Base-by-base conservation (phyloP, 2,113 vertebrate species). In the Chaetops frenatus region DNA sequence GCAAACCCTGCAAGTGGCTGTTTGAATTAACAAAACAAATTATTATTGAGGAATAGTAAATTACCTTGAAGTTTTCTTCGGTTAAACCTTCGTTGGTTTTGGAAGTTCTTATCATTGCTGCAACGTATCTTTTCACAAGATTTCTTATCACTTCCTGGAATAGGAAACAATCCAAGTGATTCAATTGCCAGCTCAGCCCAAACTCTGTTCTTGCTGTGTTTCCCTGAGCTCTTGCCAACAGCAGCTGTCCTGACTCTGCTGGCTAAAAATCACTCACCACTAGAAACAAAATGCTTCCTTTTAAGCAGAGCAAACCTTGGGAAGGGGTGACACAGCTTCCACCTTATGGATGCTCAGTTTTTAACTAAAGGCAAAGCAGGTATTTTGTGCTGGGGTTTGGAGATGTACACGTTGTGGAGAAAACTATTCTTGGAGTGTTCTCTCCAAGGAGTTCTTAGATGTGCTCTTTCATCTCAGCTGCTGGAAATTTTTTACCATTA, bases 11-110 rank as follows among this genome's bases (percentile, higher is more conserved):
- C 33, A 47, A 72, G 65, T 7, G 31, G 42, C 51, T 44, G 31
- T 45, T 77, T 54, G 57, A 67, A 51, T 71, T 44, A 33, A 42
- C n/a, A 27, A 17, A 81, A n/a, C 33, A 33, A 44, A 54, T 54
- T 35, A 57, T 45, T 69, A n/a, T 9, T 51, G 62, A 35, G 27
- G 47, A 90, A 51, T 31, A 81, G 64, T 15, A 67, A 76, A 65
- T 96, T 96, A 99, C 99, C 99, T 99, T 99, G 79, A 99, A 99
- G 89, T 99, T 99, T 96, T 99, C 99, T 97, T 99, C 99, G 6
- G 99, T 99, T 94, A 99, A 97, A 9, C 99, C 99, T 93, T 99
- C 99, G 2, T 99, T 99, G 38, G 98, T 99, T 98, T 99, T 99
- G 76, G 99, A 99, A 92, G 99, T 99, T 95, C 99, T 98, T 92